Evolutionary conservation across 2,888 invertebrate species (phyloP), one percentile per base, ranked within the genome.

Genomic region (Chalcosyrphus nemorum): DNA sequence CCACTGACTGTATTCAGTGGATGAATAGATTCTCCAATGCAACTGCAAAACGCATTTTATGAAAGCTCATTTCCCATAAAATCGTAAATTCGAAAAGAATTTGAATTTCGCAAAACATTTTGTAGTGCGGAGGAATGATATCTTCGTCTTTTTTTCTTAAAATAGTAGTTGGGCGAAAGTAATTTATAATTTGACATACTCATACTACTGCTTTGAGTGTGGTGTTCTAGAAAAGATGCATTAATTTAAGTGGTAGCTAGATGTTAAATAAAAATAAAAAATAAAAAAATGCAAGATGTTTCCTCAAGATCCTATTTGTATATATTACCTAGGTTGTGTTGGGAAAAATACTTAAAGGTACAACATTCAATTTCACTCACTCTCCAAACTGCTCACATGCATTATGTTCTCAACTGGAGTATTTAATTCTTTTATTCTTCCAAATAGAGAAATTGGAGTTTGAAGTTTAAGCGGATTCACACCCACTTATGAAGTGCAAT

Each of bases 51-150:
- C 15, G 47, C 54, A 61, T 77, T 82, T 66, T 29, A 32, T 61
- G 72, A 41, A 72, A 82, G 66, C 45, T 45, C 24, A 59, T 81
- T 71, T 45, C 24, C 65, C 65, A 77, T 71, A 54, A 78, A 82
- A 77, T 61, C 24, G 29, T 13, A 77, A 43, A 72, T 72, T 78
- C 57, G 13, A 81, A 66, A 45, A 35, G 17, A 43, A 65, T 76
- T 70, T 24, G 19, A 50, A 38, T 41, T 35, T 65, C 15, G 2
- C 21, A 74, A 54, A 54, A 74, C 27, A 71, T 27, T 71, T 17
- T 71, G 2, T 17, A 24, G 38, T 13, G 19, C 15, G 2, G n/a
- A 6, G 21, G 7, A n/a, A 35, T 19, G 21, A 3, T 45, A 45
- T 17, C 43, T 43, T 41, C 15, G 9, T 45, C 9, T 17, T 9